Conservation (phyloP, 2,888 invertebrate genomes). For the Drosophila merina region DNA sequence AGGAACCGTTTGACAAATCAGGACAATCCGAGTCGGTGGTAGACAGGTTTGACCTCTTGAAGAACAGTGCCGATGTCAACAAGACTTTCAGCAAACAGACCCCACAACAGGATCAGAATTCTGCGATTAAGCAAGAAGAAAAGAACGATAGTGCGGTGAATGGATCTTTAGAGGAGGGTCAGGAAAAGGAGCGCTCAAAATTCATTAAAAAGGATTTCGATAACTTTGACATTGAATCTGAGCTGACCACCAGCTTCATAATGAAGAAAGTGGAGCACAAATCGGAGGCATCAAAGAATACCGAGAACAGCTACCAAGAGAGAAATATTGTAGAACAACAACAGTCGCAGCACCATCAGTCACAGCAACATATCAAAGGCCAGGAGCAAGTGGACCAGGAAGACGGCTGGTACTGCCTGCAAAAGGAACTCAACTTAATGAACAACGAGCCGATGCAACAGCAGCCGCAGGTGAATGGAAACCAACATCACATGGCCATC, state of each 20-base stretch:
- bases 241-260: conserved; percentile 83
- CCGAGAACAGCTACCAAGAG: conserved; percentile 39
- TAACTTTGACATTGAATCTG: conserved; percentile 84
- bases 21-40: conserved; percentile 44
- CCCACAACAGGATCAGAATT: conserved; percentile 22
- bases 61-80: conserved; percentile 72
- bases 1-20: conserved; percentile 69
- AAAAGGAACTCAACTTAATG: conserved; percentile 87
- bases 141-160: conserved; percentile 40
- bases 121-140: conserved; percentile 52
- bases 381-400: conserved; percentile 84
- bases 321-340: conserved; percentile 32
- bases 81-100: conserved; percentile 63
- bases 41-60: conserved; percentile 80
- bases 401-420: conserved; percentile 89
- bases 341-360: conserved; percentile 34
- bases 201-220: conserved; percentile 81
- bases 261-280: conserved; percentile 83
- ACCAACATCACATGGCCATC: conserved; percentile 36
- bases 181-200: conserved; percentile 18
- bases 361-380: conserved; percentile 47
- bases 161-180: conserved; percentile 29
- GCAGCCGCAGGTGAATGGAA: conserved; percentile 46
- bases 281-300: conserved; percentile 16
- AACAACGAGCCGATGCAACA: conserved; percentile 58